phyloP scores from a whole-genome alignment of 2,113 vertebrate species.

The Alethe diademata region DNA sequence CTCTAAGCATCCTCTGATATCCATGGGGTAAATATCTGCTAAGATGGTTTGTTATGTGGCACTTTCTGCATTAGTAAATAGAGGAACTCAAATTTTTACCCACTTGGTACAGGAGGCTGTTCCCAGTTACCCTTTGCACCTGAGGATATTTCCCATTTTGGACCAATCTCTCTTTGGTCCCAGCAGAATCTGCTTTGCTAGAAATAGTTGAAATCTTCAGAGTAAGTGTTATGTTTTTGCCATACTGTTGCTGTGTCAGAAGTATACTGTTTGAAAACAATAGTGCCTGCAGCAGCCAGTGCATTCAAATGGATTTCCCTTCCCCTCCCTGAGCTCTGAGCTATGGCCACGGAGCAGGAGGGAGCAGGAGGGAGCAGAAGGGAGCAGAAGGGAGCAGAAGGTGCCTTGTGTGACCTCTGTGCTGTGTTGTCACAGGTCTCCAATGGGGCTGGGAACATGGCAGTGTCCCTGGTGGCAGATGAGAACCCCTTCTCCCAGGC shows the following conservation, averaged over 20 bases:
- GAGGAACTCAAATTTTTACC: background rate
- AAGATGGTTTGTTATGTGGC: background rate
- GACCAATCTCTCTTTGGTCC: background rate
- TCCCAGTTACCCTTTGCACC: background rate
- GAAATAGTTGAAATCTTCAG: background rate
- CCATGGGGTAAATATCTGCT: background rate
- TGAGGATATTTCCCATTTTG: background rate
- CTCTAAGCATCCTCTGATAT: background rate
- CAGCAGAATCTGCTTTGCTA: background rate
- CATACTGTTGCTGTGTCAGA: background rate
- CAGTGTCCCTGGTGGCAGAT: conserved; percentile 88
- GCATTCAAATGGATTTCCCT: background rate
- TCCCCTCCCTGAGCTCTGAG: background rate
- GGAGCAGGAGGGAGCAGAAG: background rate
- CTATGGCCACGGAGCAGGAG: background rate
- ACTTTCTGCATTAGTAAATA: background rate
- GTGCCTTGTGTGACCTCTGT: background rate
- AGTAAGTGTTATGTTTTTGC: background rate
- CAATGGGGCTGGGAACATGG: conserved; percentile 83
- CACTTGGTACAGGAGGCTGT: background rate
- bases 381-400: background rate
- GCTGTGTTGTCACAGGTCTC: conserved; percentile 80
- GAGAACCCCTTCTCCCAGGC: conserved; percentile 95
- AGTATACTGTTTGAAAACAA: conserved; percentile 26
- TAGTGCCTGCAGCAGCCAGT: background rate